Evolutionary conservation across 2,797 vertebrate genomes (phyloP).

Genomic region (Spea hammondii): DNA sequence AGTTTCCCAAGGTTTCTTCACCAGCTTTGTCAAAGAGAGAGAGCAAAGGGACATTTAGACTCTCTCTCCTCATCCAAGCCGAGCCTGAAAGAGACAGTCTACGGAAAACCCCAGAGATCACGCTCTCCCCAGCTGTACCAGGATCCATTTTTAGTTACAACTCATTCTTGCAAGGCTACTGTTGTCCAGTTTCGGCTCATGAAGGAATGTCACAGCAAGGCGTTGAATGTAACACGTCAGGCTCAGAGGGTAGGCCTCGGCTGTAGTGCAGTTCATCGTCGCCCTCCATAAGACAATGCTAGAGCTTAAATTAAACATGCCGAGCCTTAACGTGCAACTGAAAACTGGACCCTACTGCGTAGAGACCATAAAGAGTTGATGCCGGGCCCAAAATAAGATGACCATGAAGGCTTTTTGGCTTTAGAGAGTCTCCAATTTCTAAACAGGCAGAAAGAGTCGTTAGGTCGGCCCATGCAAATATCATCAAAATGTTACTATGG

Average conservation of each 20-base stretch:
- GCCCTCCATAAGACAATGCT: too few species aligned
- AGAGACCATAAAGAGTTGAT: too few species aligned
- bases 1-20: neutral
- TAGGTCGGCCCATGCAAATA: too few species aligned
- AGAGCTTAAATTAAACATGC: too few species aligned
- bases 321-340: too few species aligned
- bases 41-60: neutral
- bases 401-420: too few species aligned
- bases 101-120: neutral
- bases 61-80: neutral
- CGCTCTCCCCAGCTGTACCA: neutral
- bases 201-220: constrained; percentile 3
- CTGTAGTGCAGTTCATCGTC: too few species aligned
- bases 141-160: neutral
- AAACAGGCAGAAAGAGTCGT: too few species aligned
- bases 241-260: neutral
- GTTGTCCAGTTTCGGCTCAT: neutral
- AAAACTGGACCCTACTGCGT: too few species aligned
- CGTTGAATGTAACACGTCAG: constrained; percentile 44
- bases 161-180: neutral
- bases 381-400: too few species aligned
- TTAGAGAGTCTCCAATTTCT: too few species aligned
- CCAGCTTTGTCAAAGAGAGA: neutral
- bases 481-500: too few species aligned
- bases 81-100: constrained; percentile 1